phyloP scores from a whole-genome alignment of 92 coral and sea anemone species.

The Chrysogorgia sp. region DNA sequence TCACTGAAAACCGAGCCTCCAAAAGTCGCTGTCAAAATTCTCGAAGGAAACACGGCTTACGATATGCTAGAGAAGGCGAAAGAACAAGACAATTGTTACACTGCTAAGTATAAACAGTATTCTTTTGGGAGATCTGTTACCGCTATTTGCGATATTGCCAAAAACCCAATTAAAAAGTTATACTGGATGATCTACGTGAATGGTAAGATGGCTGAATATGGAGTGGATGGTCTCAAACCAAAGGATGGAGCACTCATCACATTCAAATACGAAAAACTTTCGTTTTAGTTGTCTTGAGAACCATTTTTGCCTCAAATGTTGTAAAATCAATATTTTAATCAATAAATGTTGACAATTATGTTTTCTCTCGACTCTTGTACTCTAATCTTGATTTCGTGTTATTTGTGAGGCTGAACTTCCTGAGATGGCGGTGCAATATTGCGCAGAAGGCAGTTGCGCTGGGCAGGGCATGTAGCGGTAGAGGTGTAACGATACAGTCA shows the following conservation, averaged over 20 bases:
- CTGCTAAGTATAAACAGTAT: conserved; percentile 40
- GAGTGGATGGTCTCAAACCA: conserved; percentile 77
- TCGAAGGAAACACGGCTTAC: conserved; percentile 66
- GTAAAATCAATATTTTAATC: no score
- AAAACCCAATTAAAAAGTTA: conserved; percentile 35
- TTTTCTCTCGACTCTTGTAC: no score
- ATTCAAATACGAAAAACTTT: conserved; percentile 71
- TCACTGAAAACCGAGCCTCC: conserved; percentile 30
- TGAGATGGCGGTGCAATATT: no score
- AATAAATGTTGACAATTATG: no score
- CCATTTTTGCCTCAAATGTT: no score
- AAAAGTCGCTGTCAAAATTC: conserved; percentile 34
- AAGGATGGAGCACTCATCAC: conserved; percentile 62
- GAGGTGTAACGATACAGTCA: no score
- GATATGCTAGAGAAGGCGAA: conserved; percentile 64
- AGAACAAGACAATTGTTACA: conserved; percentile 58
- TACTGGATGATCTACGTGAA: conserved; percentile 76
- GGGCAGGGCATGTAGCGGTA: no score
- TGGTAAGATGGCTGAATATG: conserved; percentile 56
- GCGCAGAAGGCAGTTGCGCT: no score
- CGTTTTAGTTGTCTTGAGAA: no score
- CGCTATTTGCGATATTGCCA: conserved; percentile 66
- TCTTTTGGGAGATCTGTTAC: conserved; percentile 62
- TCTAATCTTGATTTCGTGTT: no score
- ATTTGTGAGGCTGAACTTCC: no score